Evolutionary conservation across 2,113 vertebrate genomes (phyloP), one percentile per base, ranked within the genome.

Genomic region (Antigone vipio): DNA sequence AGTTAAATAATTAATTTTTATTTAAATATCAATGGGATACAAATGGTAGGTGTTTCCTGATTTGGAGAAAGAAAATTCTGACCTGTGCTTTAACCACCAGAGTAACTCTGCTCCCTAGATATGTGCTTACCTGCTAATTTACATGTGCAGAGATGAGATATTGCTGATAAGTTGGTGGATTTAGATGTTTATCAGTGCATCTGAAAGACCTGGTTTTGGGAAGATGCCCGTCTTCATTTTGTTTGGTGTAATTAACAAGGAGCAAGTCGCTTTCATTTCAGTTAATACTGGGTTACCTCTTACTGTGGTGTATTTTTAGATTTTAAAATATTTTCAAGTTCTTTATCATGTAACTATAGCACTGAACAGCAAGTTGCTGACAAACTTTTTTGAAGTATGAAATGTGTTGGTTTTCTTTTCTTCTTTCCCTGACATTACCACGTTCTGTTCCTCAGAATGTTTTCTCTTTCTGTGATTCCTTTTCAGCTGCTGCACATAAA

Each of bases 401-500:
- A 90, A 74, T 89, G 42, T 69, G 7, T 53, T 53, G 52, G 30
- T 32, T 56, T 56, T 38, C 45, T 38, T 35, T 88, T 59, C 35
- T 95, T 78, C 75, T 94, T 88, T 92, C 56, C 75, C 47, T 94
- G 77, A 18, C 0, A 0, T 85, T 95, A 58, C 58, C 44, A 82
- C 0, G 24, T 96, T 95, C 59, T 81, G 62, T 62, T 95, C 95
- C 95, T 97, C 94, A 97, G 93, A 92, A 72, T 96, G 84, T 96
- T 97, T 93, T 96, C 90, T 98, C 79, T 98, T 95, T 98, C 97
- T 98, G 96, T 98, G 62, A 87, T 98, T 98, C 97, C 93, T 98
- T 97, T 98, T 97, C 98, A 99, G 99, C 98, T 98, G 97, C 98
- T 98, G 98, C 98, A 98, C 97, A 97, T 98, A 98, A 98, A 98